Conservation (phyloP, 2,113 vertebrate species). For the Smithornis capensis region DNA sequence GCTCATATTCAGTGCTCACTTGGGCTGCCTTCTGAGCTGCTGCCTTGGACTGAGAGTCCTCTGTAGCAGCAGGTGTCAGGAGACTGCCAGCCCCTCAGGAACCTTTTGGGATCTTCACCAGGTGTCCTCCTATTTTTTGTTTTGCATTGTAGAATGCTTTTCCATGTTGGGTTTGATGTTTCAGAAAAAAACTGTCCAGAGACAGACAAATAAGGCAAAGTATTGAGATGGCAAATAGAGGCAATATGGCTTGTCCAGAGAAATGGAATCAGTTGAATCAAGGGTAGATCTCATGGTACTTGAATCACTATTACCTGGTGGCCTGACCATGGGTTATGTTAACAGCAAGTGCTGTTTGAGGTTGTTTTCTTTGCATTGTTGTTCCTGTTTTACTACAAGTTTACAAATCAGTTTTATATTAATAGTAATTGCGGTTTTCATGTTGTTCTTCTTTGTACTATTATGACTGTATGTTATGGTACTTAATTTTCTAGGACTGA, state of each 20-base stretch:
- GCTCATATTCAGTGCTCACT: no score
- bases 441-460: background rate
- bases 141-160: background rate
- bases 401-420: background rate
- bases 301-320: background rate
- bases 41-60: background rate
- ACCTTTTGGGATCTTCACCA: background rate
- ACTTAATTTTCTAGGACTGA: background rate
- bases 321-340: background rate
- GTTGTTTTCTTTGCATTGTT: background rate
- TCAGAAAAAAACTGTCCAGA: background rate
- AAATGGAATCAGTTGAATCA: rapidly evolving
- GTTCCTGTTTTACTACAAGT: background rate
- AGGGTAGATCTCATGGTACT: background rate
- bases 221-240: background rate
- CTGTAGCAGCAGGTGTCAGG: background rate
- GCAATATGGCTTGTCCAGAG: background rate
- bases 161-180: background rate
- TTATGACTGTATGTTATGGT: background rate
- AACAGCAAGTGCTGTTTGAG: background rate
- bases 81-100: background rate
- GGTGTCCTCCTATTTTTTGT: background rate
- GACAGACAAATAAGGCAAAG: background rate
- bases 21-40: background rate
- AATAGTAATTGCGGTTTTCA: background rate